Evolutionary conservation across 1,140 invertebrate species (phyloP), one percentile per base, ranked within the genome.

Genomic region (Drosophila asahinai): DNA sequence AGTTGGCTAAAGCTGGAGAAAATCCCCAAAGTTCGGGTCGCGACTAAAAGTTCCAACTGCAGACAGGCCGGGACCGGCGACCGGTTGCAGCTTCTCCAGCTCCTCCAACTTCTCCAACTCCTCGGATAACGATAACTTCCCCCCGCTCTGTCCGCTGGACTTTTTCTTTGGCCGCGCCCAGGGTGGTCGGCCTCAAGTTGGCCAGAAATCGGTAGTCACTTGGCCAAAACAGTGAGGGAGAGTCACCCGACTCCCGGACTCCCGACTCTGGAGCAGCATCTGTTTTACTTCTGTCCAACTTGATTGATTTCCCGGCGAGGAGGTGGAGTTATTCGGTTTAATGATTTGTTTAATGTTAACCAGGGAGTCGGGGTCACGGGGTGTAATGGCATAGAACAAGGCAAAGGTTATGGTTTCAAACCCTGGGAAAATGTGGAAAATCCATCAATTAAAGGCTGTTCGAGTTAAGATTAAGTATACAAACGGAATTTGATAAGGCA

Each of bases 41-140:
- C 49, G 40, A 71, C 63, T 54, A 68, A 55, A 71, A 67, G 67
- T 68, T 71, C 64, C 67, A 71, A 57, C 61, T 82, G 71, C 58
- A 83, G 81, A 83, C 81, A 77, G 77, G 49, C 58, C 77, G 81
- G 81, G 80, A 86, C 81, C 82, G 63, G 66, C 58, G 63, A 84
- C 82, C 77, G 73, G 82, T 86, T 80, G 73, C 81, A 54, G 54
- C 60, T 19, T 48, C 47, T n/a, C n/a, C 40, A 42, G 8, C 40
- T 42, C n/a, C 17, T 11, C n/a, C 15, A 6, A 5, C 15, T 40
- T 45, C 51, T 47, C 22, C 22, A 19, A 40, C 9, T n/a, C 25
- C 43, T 6, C 15, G 30, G 52, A 22, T 27, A 38, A 15, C 7
- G 54, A 55, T 55, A 36, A 33, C 51, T 36, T 38, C 30, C 9